Evolutionary conservation across 1,140 invertebrate genomes (phyloP), one percentile per base, ranked within the genome.

Genomic region (Drosophila obscura): DNA sequence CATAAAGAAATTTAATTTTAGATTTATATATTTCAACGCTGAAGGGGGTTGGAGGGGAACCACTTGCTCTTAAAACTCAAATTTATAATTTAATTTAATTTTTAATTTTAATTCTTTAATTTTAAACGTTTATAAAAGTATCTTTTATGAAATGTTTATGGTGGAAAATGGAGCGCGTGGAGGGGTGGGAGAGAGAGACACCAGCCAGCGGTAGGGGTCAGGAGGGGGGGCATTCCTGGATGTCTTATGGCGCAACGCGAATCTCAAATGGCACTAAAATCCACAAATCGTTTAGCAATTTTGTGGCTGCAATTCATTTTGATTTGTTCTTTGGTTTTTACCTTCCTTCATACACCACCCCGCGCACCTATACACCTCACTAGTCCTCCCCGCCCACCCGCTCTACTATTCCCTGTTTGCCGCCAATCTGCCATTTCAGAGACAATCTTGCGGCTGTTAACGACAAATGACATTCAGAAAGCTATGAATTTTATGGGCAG

Each of bases 401-500:
- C 22, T 5, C 7, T 56, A 4, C 22, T 8, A 26, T 16, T 44
- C 9, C 5, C 2, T 26, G 7, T 44, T 44, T n/a, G 4, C 5
- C 59, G 31, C 39, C 13, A 22, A 31, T 55, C 28, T 24, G 53
- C 52, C 56, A 52, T 65, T 51, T 55, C 62, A 59, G 65, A 74
- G 58, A 61, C 69, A 75, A 85, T 82, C 76, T 84, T 71, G 81
- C 46, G 67, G 77, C 50, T 57, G 50, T 85, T 82, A 87, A 87
- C 82, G 78, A 87, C 82, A 87, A 88, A 88, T 88, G 83, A 73
- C 83, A 88, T 88, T 88, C 79, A 64, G 63, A 74, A 65, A 76
- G 75, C 78, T 45, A 82, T 88, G 79, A 88, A 82, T 87, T 87
- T 87, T 79, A 88, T 82, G 83, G 56, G 39, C 68, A 52, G 64